Base-by-base conservation (phyloP, 2,797 vertebrate species). In the Etheostoma perlongum region DNA sequence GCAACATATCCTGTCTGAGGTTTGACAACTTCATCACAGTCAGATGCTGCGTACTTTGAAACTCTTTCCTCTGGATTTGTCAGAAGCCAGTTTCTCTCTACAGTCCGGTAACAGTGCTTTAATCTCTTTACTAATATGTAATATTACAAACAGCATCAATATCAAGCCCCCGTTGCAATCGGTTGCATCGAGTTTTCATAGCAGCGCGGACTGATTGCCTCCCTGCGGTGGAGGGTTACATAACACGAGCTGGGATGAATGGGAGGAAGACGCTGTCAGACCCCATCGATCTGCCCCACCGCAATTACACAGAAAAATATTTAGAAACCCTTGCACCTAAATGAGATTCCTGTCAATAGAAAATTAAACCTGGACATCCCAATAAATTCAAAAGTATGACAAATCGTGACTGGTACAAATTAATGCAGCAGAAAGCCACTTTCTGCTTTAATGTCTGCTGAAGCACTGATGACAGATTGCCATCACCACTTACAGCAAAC, bases 171-270 rank as follows among this genome's bases (percentile, higher is more conserved):
- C 19, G 30, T 78, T 73, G 70, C 84, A 85, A 57, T 79, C 2
- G 8, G 74, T 75, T 78, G 77, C 83, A 92, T 88, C 5, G 73
- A 88, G 30, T 83, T 84, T 74, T 71, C 83, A 78, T 64, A 65
- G 65, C 72, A 12, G 62, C 58, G 0, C 2, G 25, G 67, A 55
- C 51, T 75, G 85, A 86, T 86, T 88, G 81, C 75, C 84, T 85
- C 82, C 78, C 82, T 36, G 76, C n/a, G 74, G 79, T 65, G 3
- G 23, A 76, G 74, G 36, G 76, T 92, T 89, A 88, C 72, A 5
- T 83, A 90, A 93, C 78, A 66, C 68, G 19, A 64, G 77, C 81
- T 47, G 79, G 65, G 83, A 81, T 83, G 82, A 86, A 86, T 15
- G 23, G 63, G 71, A 75, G 62, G 58, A 77, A 40, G 81, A 62